These are phyloP conservation scores for Rhinogobio ventralis DNA, from an alignment of 2,797 vertebrate species.

Conservation along the genomic window DNA sequence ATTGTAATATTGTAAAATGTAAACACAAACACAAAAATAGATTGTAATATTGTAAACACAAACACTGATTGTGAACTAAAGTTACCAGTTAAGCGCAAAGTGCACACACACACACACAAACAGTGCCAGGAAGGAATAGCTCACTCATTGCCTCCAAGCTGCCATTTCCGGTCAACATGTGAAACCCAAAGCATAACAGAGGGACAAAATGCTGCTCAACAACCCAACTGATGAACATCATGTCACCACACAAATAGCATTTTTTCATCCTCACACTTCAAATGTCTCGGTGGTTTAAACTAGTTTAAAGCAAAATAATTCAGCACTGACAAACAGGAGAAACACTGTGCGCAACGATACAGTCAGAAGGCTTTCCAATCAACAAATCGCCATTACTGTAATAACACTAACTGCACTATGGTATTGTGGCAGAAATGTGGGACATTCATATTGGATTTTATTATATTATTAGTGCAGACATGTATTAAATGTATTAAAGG, in stretches of 20 bases:
- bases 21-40: background rate
- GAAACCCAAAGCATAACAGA: slow-evolving; percentile 6
- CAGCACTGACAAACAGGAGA: background rate
- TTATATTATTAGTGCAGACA: background rate
- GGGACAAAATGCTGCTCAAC: background rate
- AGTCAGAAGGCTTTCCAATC: background rate
- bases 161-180: slow-evolving; percentile 37
- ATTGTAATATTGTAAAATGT: background rate
- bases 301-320: background rate
- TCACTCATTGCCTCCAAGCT: slow-evolving; percentile 31
- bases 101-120: slow-evolving; percentile 21
- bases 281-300: background rate
- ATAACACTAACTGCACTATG: background rate
- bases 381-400: too few relatives aligned
- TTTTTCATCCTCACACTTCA: background rate
- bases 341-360: background rate
- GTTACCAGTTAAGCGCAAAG: background rate
- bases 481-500: background rate
- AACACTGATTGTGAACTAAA: background rate
- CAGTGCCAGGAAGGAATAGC: slow-evolving; percentile 48
- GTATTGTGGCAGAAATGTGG: background rate
- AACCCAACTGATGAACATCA: background rate
- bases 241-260: background rate
- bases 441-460: background rate
- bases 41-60: background rate